Evolutionary conservation across 2,113 vertebrate species (phyloP).

Genomic region (Alligator mississippiensis): DNA sequence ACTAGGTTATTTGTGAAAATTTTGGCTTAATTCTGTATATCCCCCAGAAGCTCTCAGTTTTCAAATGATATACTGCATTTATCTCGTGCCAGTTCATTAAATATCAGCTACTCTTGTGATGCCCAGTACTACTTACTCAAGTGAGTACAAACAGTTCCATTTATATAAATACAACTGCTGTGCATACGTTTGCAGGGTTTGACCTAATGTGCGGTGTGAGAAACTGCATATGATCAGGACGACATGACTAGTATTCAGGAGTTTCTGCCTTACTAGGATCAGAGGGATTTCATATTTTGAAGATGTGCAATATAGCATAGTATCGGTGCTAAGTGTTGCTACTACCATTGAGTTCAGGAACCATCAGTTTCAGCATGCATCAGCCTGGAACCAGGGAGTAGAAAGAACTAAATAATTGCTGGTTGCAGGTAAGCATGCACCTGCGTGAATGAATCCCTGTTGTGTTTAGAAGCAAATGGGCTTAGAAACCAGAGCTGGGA

Average conservation of each 20-base stretch:
- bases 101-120: neutral
- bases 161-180: neutral
- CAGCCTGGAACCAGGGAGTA: neutral
- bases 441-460: neutral
- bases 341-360: neutral
- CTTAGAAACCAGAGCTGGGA: neutral
- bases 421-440: neutral
- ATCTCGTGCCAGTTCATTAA: neutral
- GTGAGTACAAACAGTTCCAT: neutral
- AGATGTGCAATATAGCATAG: neutral
- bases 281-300: neutral
- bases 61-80: neutral
- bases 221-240: neutral
- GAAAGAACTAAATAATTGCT: neutral
- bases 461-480: neutral
- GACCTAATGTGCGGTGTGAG: neutral
- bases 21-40: neutral
- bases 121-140: neutral
- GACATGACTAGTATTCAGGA: neutral
- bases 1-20: neutral
- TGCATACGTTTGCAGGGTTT: neutral
- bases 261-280: neutral
- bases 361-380: neutral
- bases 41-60: neutral
- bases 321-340: neutral